Conservation (phyloP, 1,140 invertebrate species). For the Zophobas atratus region DNA sequence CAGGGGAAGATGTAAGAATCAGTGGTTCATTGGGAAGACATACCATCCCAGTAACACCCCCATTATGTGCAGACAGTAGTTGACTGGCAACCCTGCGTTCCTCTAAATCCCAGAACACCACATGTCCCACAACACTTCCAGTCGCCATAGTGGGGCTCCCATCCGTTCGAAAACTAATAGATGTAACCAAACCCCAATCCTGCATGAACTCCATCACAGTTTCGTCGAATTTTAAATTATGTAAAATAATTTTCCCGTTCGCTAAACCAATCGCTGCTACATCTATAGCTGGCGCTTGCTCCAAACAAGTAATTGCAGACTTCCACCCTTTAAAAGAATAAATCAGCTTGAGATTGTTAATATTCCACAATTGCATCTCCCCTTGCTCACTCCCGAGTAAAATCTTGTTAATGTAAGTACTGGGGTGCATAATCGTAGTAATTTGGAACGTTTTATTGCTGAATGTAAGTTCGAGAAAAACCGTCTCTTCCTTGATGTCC, state of each 20-base stretch:
- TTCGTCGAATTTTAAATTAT: slow-evolving; percentile 92
- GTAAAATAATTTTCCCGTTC: slow-evolving; percentile 87
- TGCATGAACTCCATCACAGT: slow-evolving; percentile 90
- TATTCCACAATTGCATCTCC: slow-evolving; percentile 91
- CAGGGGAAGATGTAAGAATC: slow-evolving; percentile 91
- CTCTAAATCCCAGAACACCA: slow-evolving; percentile 96
- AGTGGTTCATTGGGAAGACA: slow-evolving; percentile 91
- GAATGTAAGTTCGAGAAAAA: slow-evolving; percentile 81
- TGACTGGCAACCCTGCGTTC: slow-evolving; percentile 84
- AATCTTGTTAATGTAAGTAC: slow-evolving; percentile 95
- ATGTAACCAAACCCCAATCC: slow-evolving; percentile 92
- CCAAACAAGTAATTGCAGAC: slow-evolving; percentile 79
- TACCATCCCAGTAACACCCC: slow-evolving; percentile 82
- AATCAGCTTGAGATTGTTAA: slow-evolving; percentile 84
- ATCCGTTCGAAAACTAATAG: slow-evolving; percentile 91
- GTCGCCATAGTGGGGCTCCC: slow-evolving; percentile 89
- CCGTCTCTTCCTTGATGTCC: slow-evolving; percentile 83
- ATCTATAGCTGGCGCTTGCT: slow-evolving; percentile 91
- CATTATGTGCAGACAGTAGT: slow-evolving; percentile 82
- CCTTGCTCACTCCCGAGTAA: slow-evolving; percentile 94
- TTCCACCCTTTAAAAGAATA: slow-evolving; percentile 88
- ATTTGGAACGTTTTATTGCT: slow-evolving; percentile 82
- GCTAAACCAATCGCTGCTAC: slow-evolving; percentile 89
- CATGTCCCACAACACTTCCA: slow-evolving; percentile 81
- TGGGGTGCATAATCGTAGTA: slow-evolving; percentile 87